These are phyloP conservation scores for Proisotoma minuta DNA, from an alignment of 2,888 invertebrate species.

Conservation along the genomic window DNA sequence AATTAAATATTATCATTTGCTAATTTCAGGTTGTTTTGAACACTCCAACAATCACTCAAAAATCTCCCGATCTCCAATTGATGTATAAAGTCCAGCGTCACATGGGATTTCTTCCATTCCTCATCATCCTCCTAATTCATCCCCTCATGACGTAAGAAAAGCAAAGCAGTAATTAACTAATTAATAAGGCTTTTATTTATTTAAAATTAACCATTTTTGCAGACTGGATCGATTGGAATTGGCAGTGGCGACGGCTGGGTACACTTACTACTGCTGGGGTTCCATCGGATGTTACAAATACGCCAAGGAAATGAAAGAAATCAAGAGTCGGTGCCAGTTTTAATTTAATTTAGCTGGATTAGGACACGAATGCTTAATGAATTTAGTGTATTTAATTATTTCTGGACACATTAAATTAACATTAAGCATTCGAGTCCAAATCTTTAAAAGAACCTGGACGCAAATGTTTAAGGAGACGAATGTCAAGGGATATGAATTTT, in stretches of 20 bases:
- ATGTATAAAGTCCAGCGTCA: constrained; percentile 34
- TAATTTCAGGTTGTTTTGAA: constrained; percentile 29
- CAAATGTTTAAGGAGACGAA: too few species aligned
- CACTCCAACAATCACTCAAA: constrained; percentile 25
- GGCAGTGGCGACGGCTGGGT: not conserved
- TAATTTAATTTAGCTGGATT: too few species aligned
- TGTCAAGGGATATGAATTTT: too few species aligned
- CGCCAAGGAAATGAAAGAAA: constrained; percentile 25
- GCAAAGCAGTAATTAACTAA: not conserved
- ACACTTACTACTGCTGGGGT: constrained; percentile 27
- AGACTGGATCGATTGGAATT: constrained; percentile 36
- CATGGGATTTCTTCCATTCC: constrained; percentile 36
- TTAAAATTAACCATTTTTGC: constrained; percentile 1
- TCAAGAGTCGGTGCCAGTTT: too few species aligned
- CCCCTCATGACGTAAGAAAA: constrained; percentile 37
- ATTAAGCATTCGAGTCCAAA: too few species aligned
- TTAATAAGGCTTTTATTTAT: not conserved
- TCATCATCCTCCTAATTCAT: constrained; percentile 25
- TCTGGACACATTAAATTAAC: too few species aligned
- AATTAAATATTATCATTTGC: not conserved
- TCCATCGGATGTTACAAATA: constrained; percentile 31
- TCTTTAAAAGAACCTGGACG: too few species aligned
- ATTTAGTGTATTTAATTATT: too few species aligned
- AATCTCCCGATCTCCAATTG: constrained; percentile 33
- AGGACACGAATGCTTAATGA: too few species aligned